Conservation (phyloP, 1,140 invertebrate species). For the Aphis gossypii region DNA sequence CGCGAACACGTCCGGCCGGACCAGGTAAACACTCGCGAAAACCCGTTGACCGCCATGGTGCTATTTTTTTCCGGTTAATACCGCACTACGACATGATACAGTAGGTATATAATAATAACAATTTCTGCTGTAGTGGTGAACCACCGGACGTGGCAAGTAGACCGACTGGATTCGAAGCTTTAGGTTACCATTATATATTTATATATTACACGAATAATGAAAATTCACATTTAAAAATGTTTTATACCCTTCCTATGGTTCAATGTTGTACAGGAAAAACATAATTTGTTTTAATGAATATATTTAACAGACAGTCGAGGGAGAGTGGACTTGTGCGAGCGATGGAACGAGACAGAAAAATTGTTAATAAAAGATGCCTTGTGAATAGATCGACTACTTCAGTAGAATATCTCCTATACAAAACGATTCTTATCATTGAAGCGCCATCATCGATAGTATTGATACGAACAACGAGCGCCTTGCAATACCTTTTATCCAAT, state of each 20-base stretch:
- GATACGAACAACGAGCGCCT: too few relatives aligned
- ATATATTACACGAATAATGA: background rate
- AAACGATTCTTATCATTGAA: background rate
- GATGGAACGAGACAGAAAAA: background rate
- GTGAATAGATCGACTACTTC: background rate
- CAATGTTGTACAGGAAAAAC: background rate
- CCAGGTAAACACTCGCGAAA: background rate
- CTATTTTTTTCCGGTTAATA: constrained; percentile 10
- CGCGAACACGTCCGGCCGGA: background rate
- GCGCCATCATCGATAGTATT: background rate
- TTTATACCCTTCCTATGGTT: background rate
- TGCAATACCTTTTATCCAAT: background rate
- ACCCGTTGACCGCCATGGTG: background rate
- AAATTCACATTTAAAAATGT: background rate
- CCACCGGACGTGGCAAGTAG: background rate
- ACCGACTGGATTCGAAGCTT: background rate
- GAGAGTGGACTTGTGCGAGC: background rate
- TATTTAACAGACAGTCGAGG: background rate
- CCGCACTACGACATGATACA: background rate
- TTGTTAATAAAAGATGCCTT: background rate
- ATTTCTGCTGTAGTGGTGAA: background rate
- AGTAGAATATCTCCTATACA: background rate
- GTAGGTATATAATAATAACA: background rate
- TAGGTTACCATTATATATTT: background rate
- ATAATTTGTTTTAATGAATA: background rate